Conservation (phyloP, 2,888 invertebrate species). For the Chrysotoxum bicinctum region DNA sequence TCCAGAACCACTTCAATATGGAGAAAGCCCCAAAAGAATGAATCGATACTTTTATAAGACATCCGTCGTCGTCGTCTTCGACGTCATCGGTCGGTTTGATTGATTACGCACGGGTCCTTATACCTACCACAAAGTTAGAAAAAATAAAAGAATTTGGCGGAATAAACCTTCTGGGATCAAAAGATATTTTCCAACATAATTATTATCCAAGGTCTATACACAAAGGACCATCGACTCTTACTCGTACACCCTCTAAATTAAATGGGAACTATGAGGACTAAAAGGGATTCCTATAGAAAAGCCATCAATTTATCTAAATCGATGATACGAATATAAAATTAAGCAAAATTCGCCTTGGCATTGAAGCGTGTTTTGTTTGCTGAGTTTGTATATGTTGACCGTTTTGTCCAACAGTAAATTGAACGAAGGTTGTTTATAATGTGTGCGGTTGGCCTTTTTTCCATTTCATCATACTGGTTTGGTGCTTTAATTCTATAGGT, state of each 20-base stretch:
- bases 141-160: neutral
- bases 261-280: neutral
- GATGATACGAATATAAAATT: slow-evolving; percentile 9
- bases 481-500: neutral
- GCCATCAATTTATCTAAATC: slow-evolving; percentile 43
- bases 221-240: slow-evolving; percentile 10
- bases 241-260: slow-evolving; percentile 2
- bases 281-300: slow-evolving; percentile 1
- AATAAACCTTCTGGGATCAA: neutral
- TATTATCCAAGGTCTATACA: neutral
- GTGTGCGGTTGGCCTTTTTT: neutral
- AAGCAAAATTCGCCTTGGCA: slow-evolving; percentile 6
- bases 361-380: slow-evolving; percentile 30
- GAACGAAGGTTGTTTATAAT: slow-evolving; percentile 9
- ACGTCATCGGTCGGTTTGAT: slow-evolving; percentile 7
- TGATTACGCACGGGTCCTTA: slow-evolving; percentile 4
- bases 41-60: slow-evolving; percentile 36
- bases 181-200: neutral
- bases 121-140: neutral
- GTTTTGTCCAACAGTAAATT: slow-evolving; percentile 21
- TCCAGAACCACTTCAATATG: neutral
- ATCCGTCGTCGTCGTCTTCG: neutral
- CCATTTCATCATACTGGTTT: neutral
- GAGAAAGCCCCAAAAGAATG: slow-evolving; percentile 22
- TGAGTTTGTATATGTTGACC: slow-evolving; percentile 4